These are phyloP conservation scores for Aporrectodea caliginosa DNA, from an alignment of 1,140 invertebrate species.

Conservation along the genomic window DNA sequence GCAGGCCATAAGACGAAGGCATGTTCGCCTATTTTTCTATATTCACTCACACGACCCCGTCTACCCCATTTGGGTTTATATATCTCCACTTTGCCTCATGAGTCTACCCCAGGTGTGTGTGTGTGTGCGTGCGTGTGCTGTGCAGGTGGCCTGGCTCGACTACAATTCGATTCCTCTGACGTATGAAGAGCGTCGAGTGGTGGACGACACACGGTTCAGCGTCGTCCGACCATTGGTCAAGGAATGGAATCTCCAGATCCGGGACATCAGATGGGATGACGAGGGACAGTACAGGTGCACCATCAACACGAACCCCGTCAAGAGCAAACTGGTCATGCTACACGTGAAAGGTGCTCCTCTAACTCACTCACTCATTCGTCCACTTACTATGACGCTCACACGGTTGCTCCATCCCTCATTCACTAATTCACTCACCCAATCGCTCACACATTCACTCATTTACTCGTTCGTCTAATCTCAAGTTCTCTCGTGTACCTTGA, in stretches of 20 bases:
- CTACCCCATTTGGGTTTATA: too few species aligned
- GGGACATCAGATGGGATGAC: slow-evolving; percentile 42
- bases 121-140: too few species aligned
- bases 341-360: slow-evolving; percentile 45
- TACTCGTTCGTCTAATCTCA: too few species aligned
- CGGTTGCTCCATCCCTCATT: too few species aligned
- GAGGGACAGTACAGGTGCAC: slow-evolving; percentile 48
- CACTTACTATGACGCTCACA: background rate
- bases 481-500: too few species aligned
- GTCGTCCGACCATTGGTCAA: slow-evolving; percentile 44
- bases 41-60: too few species aligned
- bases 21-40: too few species aligned
- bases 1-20: too few species aligned
- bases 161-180: slow-evolving; percentile 42
- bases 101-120: too few species aligned
- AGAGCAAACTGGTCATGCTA: slow-evolving; percentile 49
- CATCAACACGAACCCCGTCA: slow-evolving; percentile 50
- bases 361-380: background rate
- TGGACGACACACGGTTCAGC: slow-evolving; percentile 46
- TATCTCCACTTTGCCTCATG: too few species aligned
- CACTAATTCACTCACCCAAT: too few species aligned
- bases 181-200: slow-evolving; percentile 41
- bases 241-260: slow-evolving; percentile 50
- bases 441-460: too few species aligned
- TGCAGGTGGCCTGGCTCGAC: slow-evolving; percentile 49